Evolutionary conservation across 2,113 vertebrate species (phyloP).

Genomic region (Salvelinus namaycush): DNA sequence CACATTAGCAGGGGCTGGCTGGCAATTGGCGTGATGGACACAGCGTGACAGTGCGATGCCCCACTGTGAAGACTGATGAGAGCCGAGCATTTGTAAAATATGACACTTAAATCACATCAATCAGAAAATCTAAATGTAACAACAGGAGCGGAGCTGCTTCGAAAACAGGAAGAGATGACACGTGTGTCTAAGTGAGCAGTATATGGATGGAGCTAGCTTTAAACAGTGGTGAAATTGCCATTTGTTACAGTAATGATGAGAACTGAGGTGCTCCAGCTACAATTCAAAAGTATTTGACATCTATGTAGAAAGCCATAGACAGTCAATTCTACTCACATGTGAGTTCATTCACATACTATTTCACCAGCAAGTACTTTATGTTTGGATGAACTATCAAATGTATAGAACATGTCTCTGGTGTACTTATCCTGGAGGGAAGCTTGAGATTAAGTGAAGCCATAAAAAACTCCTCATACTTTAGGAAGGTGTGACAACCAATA

Average conservation of each 20-base stretch:
- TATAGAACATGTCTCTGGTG: too few species aligned
- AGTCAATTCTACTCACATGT: too few species aligned
- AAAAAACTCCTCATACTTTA: too few species aligned
- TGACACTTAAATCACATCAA: too few species aligned
- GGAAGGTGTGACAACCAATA: too few species aligned
- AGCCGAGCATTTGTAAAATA: constrained; percentile 62
- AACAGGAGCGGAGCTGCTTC: constrained; percentile 58
- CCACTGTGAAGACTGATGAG: constrained; percentile 78
- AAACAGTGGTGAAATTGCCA: not conserved
- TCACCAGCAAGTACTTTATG: too few species aligned
- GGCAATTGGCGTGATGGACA: constrained; percentile 70
- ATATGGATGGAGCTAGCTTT: constrained; percentile 1
- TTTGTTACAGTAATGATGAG: constrained; percentile 5
- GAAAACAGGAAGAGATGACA: constrained; percentile 28
- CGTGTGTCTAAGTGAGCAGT: constrained; percentile 8
- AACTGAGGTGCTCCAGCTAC: not conserved
- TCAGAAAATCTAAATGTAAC: constrained; percentile 38
- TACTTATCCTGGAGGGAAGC: too few species aligned
- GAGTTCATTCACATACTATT: too few species aligned
- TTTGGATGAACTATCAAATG: too few species aligned
- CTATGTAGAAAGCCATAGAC: too few species aligned
- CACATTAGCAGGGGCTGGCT: constrained; percentile 55
- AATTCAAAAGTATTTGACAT: too few species aligned
- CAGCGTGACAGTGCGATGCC: constrained; percentile 70
- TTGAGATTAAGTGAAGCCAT: too few species aligned